phyloP scores from a whole-genome alignment of 2,113 vertebrate genomes.

The Stomatorhinus ivindoensis region DNA sequence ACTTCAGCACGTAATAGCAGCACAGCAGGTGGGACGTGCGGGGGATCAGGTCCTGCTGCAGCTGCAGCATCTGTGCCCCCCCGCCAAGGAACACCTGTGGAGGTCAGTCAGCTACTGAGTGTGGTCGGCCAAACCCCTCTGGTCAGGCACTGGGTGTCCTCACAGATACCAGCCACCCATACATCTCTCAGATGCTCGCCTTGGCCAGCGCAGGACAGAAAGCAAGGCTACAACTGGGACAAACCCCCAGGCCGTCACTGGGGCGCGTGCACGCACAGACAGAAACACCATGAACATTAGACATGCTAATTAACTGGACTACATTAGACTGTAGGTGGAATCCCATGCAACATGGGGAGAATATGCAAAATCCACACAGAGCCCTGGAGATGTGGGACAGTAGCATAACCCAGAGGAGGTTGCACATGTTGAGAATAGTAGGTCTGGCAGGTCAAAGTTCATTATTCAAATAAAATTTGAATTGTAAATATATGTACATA shows the following conservation, averaged over 20 bases:
- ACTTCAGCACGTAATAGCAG: constrained; percentile 79
- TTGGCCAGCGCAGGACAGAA: neutral
- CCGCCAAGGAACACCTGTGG: constrained; percentile 69
- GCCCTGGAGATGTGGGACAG: neutral
- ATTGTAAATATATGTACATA: neutral
- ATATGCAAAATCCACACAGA: neutral
- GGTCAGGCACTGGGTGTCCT: neutral
- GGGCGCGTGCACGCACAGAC: neutral
- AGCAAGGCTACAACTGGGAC: neutral
- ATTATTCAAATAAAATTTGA: neutral
- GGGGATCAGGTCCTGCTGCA: constrained; percentile 86
- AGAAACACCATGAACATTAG: neutral
- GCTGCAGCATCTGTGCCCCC: constrained; percentile 72
- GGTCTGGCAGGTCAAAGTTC: neutral
- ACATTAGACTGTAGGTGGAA: neutral
- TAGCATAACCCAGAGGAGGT: neutral
- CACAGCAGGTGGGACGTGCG: constrained; percentile 76
- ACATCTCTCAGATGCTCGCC: neutral
- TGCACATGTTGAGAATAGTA: neutral
- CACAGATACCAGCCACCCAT: neutral
- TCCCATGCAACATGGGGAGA: neutral
- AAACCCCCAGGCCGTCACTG: neutral
- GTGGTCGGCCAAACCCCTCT: neutral
- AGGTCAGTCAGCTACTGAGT: constrained; percentile 1
- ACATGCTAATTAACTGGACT: neutral